A percentile compares a stretch with the other conserved stretches of the same genome.
Conservation (phyloP, 2,113 vertebrate genomes). For the Colinus virginianus region DNA sequence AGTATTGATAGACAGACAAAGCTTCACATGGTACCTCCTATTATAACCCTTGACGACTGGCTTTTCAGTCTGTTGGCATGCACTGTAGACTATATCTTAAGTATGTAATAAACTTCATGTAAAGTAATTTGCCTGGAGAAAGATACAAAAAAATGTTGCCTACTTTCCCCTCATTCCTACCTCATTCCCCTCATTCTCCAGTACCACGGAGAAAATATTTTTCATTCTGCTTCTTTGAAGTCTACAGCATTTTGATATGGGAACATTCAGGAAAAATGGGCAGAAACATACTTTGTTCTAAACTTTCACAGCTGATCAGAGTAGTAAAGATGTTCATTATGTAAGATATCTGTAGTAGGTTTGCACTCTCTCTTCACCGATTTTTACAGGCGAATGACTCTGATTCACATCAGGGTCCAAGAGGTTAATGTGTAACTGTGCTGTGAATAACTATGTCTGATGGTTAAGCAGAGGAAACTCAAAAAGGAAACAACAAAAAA, state of each 20-base stretch:
- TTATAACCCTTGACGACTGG: not conserved
- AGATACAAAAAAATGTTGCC: not conserved
- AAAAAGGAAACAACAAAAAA: constrained; percentile 34
- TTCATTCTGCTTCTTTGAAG: not conserved
- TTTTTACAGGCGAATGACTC: not conserved
- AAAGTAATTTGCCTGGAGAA: not conserved
- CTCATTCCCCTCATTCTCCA: not conserved
- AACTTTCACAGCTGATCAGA: not conserved
- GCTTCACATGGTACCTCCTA: not conserved
- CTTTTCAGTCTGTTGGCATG: not conserved
- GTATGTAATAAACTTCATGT: not conserved
- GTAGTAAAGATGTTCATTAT: not conserved
- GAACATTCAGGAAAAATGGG: not conserved
- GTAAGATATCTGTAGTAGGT: not conserved
- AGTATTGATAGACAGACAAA: not conserved
- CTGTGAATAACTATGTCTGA: not conserved
- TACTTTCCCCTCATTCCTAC: not conserved
- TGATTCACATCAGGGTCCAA: not conserved
- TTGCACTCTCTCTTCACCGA: not conserved
- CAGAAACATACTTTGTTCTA: not conserved
- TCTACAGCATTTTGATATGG: not conserved
- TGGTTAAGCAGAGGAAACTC: not conserved
- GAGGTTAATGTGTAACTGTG: not conserved
- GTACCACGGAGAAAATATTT: not conserved
- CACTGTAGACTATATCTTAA: not conserved